phyloP scores from a whole-genome alignment of 2,888 invertebrate genomes.

The Anarsia innoxiella region DNA sequence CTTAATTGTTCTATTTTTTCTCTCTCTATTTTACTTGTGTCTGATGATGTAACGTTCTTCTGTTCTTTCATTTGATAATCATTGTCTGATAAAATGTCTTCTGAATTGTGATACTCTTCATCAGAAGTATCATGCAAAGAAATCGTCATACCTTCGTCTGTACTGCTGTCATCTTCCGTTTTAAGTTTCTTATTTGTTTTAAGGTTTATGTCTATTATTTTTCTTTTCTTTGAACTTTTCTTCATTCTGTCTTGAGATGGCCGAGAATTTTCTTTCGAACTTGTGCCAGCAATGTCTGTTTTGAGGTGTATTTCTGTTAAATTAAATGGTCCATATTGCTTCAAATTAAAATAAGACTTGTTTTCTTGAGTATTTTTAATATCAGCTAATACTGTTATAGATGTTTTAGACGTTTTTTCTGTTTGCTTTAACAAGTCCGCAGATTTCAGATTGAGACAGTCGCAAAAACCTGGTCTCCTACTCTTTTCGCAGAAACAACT shows the following conservation, averaged over 20 bases:
- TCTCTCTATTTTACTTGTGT: too few relatives aligned
- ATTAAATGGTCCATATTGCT: neutral
- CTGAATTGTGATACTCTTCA: neutral
- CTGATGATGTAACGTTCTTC: too few relatives aligned
- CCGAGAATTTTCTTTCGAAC: neutral
- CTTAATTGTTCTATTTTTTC: too few relatives aligned
- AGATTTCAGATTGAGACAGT: constrained; percentile 3
- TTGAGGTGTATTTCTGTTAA: neutral
- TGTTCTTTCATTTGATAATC: too few relatives aligned
- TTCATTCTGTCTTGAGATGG: neutral
- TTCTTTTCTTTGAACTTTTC: constrained; percentile 1
- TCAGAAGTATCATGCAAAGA: neutral
- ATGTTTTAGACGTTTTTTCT: neutral
- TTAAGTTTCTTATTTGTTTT: constrained; percentile 1
- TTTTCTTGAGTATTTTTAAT: constrained; percentile 1
- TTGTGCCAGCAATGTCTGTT: constrained; percentile 1
- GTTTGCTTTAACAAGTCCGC: neutral
- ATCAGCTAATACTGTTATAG: neutral
- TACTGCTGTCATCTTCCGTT: neutral
- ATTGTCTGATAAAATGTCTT: neutral
- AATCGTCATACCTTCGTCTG: neutral
- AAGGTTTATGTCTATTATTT: neutral
- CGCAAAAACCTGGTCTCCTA: constrained; percentile 2
- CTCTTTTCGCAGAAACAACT: constrained; percentile 4
- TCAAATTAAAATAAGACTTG: neutral